Conservation (phyloP, 2,888 invertebrate genomes). For the Ernsta delagoae region DNA sequence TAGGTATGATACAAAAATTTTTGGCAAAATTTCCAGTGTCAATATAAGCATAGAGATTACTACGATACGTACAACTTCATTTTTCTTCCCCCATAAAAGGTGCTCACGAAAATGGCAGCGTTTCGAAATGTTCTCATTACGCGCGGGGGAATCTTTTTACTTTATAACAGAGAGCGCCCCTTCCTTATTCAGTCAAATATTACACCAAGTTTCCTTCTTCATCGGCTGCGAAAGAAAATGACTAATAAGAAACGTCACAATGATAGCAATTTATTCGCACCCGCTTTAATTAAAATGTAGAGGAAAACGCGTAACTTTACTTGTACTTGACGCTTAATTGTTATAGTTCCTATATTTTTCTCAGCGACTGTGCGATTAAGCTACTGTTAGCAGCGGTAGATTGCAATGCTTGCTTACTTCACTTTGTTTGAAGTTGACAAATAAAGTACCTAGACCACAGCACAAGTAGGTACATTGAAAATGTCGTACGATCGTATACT, state of each 20-base stretch:
- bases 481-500: no score
- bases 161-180: conserved; percentile 55
- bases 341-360: conserved; percentile 27
- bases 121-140: conserved; percentile 73
- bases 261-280: conserved; percentile 66
- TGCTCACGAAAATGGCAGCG: conserved; percentile 36
- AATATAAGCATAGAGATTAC: conserved; percentile 28
- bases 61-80: conserved; percentile 32
- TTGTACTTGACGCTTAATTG: conserved; percentile 18
- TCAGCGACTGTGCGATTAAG: not conserved
- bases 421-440: no score
- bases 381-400: no score
- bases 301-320: conserved; percentile 49
- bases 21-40: conserved; percentile 4
- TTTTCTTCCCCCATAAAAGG: conserved; percentile 35
- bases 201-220: conserved; percentile 62
- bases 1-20: no score
- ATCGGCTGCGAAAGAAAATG: conserved; percentile 63
- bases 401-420: no score
- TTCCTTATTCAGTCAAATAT: conserved; percentile 67
- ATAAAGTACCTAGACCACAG: no score
- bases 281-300: conserved; percentile 68
- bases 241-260: conserved; percentile 73
- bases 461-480: no score
- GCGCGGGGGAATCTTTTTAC: conserved; percentile 62